phyloP scores from a whole-genome alignment of 2,888 invertebrate genomes.

The Leucania comma region DNA sequence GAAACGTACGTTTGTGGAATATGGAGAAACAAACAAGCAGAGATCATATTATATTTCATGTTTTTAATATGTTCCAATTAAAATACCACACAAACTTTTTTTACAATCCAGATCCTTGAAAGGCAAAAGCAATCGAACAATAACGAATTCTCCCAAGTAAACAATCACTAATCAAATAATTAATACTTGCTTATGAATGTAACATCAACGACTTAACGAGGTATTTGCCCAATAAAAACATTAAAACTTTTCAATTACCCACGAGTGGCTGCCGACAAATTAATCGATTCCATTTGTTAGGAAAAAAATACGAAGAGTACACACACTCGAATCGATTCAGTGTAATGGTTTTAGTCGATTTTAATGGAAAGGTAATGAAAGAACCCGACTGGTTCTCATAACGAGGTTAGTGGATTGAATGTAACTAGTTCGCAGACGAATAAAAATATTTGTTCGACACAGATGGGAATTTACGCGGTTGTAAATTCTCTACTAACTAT shows the following conservation, averaged over 20 bases:
- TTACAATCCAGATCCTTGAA: conserved; percentile 4
- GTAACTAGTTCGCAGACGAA: conserved; percentile 74
- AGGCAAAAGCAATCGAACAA: conserved; percentile 26
- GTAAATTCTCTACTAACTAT: conserved; percentile 70
- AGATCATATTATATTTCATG: conserved; percentile 31
- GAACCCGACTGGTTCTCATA: conserved; percentile 66
- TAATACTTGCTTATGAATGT: conserved; percentile 29
- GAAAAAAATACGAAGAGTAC: conserved; percentile 43
- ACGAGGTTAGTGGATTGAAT: conserved; percentile 78
- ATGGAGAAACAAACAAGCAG: conserved; percentile 47
- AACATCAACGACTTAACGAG: conserved; percentile 40
- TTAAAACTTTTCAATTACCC: conserved; percentile 51
- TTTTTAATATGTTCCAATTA: conserved; percentile 33
- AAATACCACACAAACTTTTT: conserved; percentile 23
- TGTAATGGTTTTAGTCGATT: conserved; percentile 49
- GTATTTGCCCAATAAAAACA: conserved; percentile 47
- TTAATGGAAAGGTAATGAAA: conserved; percentile 67
- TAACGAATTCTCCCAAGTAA: conserved; percentile 20
- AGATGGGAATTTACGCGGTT: conserved; percentile 72
- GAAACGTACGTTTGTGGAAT: conserved; percentile 49
- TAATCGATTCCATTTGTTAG: conserved; percentile 67
- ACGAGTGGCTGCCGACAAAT: conserved; percentile 52
- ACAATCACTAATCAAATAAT: conserved; percentile 51
- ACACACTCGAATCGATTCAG: conserved; percentile 55
- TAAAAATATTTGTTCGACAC: conserved; percentile 79